phyloP scores from a whole-genome alignment of 2,888 invertebrate genomes.

The Mantis religiosa region DNA sequence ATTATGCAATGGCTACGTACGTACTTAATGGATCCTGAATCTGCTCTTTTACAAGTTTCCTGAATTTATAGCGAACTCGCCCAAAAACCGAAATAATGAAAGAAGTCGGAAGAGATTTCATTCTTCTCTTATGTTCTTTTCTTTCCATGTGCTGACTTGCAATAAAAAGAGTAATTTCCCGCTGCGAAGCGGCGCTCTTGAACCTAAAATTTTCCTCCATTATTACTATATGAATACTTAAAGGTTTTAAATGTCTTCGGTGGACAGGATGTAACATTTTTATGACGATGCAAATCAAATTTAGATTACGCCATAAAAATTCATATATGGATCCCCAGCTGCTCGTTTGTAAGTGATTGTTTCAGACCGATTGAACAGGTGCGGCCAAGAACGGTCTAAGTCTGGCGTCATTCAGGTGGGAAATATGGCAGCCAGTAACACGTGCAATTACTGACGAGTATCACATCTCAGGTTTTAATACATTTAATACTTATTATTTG shows the following conservation, averaged over 20 bases:
- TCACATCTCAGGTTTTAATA: too few relatives aligned
- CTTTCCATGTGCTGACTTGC: background rate
- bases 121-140: background rate
- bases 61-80: too few relatives aligned
- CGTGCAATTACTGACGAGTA: too few relatives aligned
- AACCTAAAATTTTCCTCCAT: background rate
- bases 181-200: background rate
- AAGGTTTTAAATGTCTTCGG: slow-evolving; percentile 9
- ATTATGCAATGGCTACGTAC: too few relatives aligned
- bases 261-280: slow-evolving; percentile 8
- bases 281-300: slow-evolving; percentile 17
- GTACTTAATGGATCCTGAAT: too few relatives aligned
- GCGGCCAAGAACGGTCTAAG: background rate
- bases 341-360: slow-evolving; percentile 18
- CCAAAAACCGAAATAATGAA: background rate
- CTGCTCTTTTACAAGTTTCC: too few relatives aligned
- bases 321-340: slow-evolving; percentile 15
- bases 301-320: slow-evolving; percentile 14
- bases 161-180: background rate
- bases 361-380: background rate
- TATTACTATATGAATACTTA: background rate
- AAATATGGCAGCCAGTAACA: background rate
- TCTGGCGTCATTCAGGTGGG: background rate
- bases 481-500: too few relatives aligned
- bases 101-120: background rate